Base-by-base conservation (phyloP, 2,797 vertebrate genomes). In the Premnoplex brunnescens region DNA sequence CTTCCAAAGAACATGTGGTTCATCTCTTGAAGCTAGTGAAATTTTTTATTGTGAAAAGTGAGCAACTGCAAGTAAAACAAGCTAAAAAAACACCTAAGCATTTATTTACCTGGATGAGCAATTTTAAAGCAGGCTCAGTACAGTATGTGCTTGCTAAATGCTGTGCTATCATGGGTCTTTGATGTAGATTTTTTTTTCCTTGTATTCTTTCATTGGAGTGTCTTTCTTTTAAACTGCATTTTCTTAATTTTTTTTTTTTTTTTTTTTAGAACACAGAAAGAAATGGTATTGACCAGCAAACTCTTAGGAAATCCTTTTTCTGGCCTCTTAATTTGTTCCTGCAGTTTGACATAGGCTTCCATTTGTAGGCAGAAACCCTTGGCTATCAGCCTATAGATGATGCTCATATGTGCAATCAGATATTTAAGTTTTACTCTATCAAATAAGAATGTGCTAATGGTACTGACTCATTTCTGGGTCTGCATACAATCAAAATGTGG, bases 381-480 rank as follows among this genome's bases (percentile, higher is more conserved):
- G 88, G 62, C 77, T 75, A 30, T 71, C 44, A 69, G 77, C 77
- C 93, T 58, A 4, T 58, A 28, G 66, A 73, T 92, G 91, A 93
- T 55, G 82, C 73, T 95, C 32, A 52, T 26, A 32, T 80, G 22
- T 54, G 39, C 8, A 39, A 56, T 85, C 72, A 67, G 73, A 73
- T 43, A 84, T 41, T 64, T 84, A 37, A 83, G 62, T 94, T 93
- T 85, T 78, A 88, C 60, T 88, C 62, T 69, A 8, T 68, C 58
- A 89, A 75, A 43, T 69, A 85, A 90, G 68, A 92, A 92, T 93
- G 64, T 8, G 20, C 46, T 96, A 55, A 74, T 93, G 86, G 52
- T 68, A 77, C 55, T 96, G 91, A 89, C 82, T 97, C 69, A 46
- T 84, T 86, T 93, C 69, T 88, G 63, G 52, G 76, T 91, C 80